Base-by-base conservation (phyloP, 2,797 vertebrate genomes). In the Falco rusticolus region DNA sequence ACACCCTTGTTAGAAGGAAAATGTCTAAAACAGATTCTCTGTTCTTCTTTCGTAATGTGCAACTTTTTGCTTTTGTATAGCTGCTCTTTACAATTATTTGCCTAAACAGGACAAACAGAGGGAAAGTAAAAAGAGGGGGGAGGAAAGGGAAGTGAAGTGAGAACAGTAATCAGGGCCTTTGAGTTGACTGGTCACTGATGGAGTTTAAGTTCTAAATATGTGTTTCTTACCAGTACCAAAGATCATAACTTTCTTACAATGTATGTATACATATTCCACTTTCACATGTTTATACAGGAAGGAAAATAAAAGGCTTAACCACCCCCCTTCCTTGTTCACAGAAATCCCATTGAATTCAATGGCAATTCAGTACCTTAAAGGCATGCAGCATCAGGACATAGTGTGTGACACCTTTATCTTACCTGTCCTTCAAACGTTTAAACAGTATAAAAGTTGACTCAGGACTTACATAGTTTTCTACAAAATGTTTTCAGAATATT, bases 301-400 rank as follows among this genome's bases (percentile, higher is more conserved):
- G 15, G 21, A 29, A 19, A 45, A 53, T 39, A 37, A 72, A 77
- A 82, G 5, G 1, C 5, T 79, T 64, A 65, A 16, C 1, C 3
- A 6, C 11, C 2, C 20, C 3, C 3, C 12, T 31, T n/a, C 56
- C 25, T 69, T 74, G 2, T 54, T 75, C 54, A 68, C 16, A 63
- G 41, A 88, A 81, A 91, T 56, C 37, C 8, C 10, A 29, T 7
- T 80, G 29, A 84, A 71, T 72, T 80, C 20, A 60, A 4, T 24
- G 6, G 20, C 13, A n/a, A 28, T 28, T 72, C 26, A 66, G 20
- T 37, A 66, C 1, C n/a, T 48, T 41, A 66, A 66, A 79, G 20
- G 3, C 0, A 0, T 26, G 20, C 51, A 41, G 9, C n/a, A 56
- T 16, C 56, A 87, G 43, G 21, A 22, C 1, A 7, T 16, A 37